phyloP scores from a whole-genome alignment of 2,113 vertebrate species.

The Triplophysa siluroides region DNA sequence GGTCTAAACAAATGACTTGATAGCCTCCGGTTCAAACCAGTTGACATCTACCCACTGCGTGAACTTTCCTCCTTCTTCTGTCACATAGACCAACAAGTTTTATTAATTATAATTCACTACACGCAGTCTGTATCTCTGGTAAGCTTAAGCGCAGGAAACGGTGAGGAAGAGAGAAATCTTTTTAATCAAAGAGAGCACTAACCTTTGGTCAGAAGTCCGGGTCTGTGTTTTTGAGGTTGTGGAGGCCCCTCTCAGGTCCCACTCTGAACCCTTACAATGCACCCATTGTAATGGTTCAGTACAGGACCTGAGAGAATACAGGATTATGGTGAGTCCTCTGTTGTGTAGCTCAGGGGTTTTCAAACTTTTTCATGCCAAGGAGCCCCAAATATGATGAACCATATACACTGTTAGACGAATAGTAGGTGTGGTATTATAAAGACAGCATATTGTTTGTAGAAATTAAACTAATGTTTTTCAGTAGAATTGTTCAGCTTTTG shows the following conservation, averaged over 20 bases:
- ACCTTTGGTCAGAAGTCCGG: constrained; percentile 17
- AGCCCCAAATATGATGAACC: too few relatives aligned
- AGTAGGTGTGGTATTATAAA: too few relatives aligned
- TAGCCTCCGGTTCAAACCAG: constrained; percentile 74
- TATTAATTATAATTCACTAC: constrained; percentile 77
- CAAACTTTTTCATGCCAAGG: too few relatives aligned
- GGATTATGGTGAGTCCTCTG: neutral
- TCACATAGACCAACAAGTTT: constrained; percentile 62
- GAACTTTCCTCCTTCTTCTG: constrained; percentile 60
- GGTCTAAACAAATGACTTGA: constrained; percentile 77
- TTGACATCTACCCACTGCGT: constrained; percentile 63
- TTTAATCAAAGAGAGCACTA: neutral
- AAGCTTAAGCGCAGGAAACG: neutral
- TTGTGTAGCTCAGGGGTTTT: neutral
- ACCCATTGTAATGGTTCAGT: neutral
- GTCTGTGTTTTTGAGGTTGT: neutral
- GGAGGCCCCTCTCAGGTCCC: neutral
- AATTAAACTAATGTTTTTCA: too few relatives aligned
- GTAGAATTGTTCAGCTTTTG: too few relatives aligned
- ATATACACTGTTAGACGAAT: too few relatives aligned
- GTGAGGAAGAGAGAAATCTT: neutral
- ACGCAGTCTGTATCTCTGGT: constrained; percentile 57
- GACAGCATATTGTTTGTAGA: too few relatives aligned
- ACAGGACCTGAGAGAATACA: neutral
- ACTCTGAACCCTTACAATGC: too few relatives aligned